Evolutionary conservation across 53 echinoderm and acorn worm species (phyloP).

Genomic region (Arbacia lixula): DNA sequence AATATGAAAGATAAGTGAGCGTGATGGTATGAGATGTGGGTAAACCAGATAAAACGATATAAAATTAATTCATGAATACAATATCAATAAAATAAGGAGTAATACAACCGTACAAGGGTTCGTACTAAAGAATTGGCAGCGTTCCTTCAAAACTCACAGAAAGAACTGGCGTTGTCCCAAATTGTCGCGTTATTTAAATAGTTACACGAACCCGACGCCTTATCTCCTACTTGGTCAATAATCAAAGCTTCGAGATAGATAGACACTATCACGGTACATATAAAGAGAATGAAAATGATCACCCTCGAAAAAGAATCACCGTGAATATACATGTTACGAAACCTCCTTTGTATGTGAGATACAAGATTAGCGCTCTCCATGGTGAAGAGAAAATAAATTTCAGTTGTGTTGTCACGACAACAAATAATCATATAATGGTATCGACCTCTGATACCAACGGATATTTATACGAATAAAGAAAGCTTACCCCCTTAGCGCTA

Average conservation of each 20-base stretch:
- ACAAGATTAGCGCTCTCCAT: background rate
- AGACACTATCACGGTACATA: background rate
- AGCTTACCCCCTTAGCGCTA: too few relatives aligned
- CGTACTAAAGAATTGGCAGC: too few relatives aligned
- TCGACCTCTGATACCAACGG: background rate
- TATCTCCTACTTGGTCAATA: background rate
- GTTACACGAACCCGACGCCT: background rate
- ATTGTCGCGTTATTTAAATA: background rate
- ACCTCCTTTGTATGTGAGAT: background rate
- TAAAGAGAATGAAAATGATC: background rate
- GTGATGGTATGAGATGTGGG: conserved; percentile 32
- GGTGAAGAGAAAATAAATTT: background rate
- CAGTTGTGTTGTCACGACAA: background rate
- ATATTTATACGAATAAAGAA: too few relatives aligned
- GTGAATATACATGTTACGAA: background rate
- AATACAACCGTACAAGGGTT: background rate
- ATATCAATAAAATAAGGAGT: background rate
- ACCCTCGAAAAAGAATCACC: background rate
- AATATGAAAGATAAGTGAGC: background rate
- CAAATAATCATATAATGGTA: background rate
- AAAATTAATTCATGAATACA: background rate
- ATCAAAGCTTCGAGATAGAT: background rate
- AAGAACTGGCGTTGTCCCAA: background rate
- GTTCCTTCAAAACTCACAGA: background rate
- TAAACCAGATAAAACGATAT: background rate